Base-by-base conservation (phyloP, 2,888 invertebrate genomes). In the Melieria picta region DNA sequence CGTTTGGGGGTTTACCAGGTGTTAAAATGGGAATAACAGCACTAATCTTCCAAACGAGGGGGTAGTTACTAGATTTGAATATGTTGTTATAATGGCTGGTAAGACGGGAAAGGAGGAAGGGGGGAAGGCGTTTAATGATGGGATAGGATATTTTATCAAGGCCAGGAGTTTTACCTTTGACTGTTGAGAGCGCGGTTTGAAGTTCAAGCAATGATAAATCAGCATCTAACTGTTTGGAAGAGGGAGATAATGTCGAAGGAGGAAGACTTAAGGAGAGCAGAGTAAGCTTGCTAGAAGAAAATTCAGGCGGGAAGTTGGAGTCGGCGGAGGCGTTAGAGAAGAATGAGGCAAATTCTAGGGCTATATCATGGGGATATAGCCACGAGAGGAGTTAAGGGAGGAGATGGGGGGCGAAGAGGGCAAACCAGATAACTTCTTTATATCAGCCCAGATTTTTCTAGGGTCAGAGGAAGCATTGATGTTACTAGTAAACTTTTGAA, bases 361-460 rank as follows among this genome's bases (percentile, higher is more conserved):
- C 60, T 45, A 60, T 60, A 30, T 60, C 60, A 10, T 60, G 60
- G 45, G 60, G 60, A 60, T 60, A 43, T 60, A n/a, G 43, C 60
- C 10, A n/a, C 16, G 42, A 9, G 61, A 43, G 46, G 61, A n/a
- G n/a, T n/a, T 45, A 3, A 46, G 3, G 16, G n/a, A 61, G 9
- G 42, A 30, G 9, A 60, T 60, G 10, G 58, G 0, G 58, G 43
- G 45, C 7, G 45, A 60, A 6, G 5, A 10, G 9, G 30, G 16
- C 1, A 16, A 16, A 57, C 57, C 57, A 16, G 13, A 16, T 5
- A 57, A 7, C 10, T 10, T n/a, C 42, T 16, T 57, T 16, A 57
- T 16, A 42, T 16, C 10, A 42, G 58, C 9, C 58, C 42, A 43
- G 4, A 60, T 60, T 43, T 30, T 60, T 60, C 45, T 60, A 4